These are phyloP conservation scores for Macroglossus sobrinus DNA, from an alignment of 2,113 vertebrate species.

Conservation along the genomic window DNA sequence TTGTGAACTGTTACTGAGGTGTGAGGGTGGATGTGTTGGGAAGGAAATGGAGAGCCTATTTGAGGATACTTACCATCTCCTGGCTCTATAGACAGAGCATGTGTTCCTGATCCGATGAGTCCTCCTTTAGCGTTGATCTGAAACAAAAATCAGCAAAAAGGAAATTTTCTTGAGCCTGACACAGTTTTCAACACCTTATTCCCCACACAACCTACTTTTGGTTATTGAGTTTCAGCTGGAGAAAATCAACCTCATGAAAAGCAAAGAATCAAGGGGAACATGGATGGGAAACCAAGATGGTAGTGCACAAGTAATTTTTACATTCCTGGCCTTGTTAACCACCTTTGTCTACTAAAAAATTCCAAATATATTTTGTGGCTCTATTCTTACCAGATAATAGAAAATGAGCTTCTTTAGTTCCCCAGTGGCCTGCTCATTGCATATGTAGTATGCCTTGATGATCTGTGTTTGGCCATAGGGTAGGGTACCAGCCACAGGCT, in stretches of 20 bases:
- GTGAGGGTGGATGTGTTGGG: neutral
- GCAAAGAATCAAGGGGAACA: neutral
- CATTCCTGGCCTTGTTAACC: neutral
- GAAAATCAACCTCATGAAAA: neutral
- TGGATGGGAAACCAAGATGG: neutral
- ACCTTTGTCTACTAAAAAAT: neutral
- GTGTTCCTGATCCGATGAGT: conserved; percentile 60
- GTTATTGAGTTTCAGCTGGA: neutral
- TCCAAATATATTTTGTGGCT: neutral
- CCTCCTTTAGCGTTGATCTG: conserved; percentile 79
- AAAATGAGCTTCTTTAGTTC: conserved; percentile 65
- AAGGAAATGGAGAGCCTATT: neutral
- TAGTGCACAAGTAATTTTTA: neutral
- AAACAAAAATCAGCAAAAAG: conserved; percentile 4
- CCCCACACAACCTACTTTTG: neutral
- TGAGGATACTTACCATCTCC: conserved; percentile 57
- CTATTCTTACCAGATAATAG: conserved; percentile 77
- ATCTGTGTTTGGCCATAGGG: conserved; percentile 63
- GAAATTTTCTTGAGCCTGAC: neutral
- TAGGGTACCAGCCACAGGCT: conserved; percentile 57
- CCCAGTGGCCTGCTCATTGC: conserved; percentile 53
- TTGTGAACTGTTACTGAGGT: neutral
- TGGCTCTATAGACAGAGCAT: conserved; percentile 56
- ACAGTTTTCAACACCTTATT: neutral
- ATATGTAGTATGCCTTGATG: conserved; percentile 65